These are phyloP conservation scores for Silurus lanzhouensis DNA, from an alignment of 2,797 vertebrate genomes.

Conservation along the genomic window DNA sequence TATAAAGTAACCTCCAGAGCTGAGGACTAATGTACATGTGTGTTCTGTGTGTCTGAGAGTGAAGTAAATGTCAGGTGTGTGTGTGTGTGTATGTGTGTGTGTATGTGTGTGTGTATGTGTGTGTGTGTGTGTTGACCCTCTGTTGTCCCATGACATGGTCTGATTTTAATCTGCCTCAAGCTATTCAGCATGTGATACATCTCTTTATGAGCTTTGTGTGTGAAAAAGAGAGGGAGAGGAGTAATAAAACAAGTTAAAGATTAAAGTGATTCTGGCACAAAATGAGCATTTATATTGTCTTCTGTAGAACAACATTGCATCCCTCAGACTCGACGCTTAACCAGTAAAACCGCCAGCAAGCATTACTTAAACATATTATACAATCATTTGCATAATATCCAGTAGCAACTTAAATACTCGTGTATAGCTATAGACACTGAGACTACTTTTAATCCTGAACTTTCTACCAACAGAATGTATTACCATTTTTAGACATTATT, in stretches of 20 bases:
- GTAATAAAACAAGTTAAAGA: background rate
- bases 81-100: constrained; percentile 33
- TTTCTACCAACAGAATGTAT: background rate
- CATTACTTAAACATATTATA: background rate
- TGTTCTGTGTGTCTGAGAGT: background rate
- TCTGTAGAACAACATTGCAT: background rate
- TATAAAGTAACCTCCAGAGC: background rate
- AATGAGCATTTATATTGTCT: background rate
- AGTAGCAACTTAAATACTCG: background rate
- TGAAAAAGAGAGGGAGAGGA: background rate
- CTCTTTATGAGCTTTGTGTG: constrained; percentile 6
- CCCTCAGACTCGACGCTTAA: background rate
- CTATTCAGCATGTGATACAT: constrained; percentile 46
- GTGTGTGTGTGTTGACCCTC: constrained; percentile 33
- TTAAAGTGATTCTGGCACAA: background rate
- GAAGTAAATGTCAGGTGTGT: constrained; percentile 37
- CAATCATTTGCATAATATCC: background rate
- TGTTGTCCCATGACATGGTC: constrained; percentile 36
- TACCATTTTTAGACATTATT: background rate
- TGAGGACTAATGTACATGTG: background rate
- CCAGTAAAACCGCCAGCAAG: background rate
- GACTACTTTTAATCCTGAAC: background rate
- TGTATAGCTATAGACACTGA: background rate
- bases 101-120: constrained; percentile 41
- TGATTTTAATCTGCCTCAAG: constrained; percentile 38